Conservation (phyloP, 2,888 invertebrate genomes). For the Nyleta sp. region DNA sequence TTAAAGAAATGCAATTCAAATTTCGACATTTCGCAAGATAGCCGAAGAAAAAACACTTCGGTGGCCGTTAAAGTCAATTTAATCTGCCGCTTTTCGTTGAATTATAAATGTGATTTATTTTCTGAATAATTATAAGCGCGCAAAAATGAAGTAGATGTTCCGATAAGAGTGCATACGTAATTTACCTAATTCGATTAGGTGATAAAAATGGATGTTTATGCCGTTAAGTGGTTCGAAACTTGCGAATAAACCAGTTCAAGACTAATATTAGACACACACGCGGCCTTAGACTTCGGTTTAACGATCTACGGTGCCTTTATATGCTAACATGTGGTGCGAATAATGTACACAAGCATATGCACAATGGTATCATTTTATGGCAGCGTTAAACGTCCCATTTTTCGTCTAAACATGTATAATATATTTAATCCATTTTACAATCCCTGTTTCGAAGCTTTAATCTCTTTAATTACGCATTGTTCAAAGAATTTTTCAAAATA, state of each 20-base stretch:
- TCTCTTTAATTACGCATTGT: no score
- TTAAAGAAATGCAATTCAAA: neutral
- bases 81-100: neutral
- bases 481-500: no score
- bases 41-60: no score
- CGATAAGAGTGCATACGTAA: slow-evolving; percentile 13
- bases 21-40: slow-evolving; percentile 20
- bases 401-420: neutral
- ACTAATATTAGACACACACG: slow-evolving; percentile 28
- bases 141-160: slow-evolving; percentile 18
- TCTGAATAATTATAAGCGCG: slow-evolving; percentile 11
- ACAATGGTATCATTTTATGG: slow-evolving; percentile 46
- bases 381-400: slow-evolving; percentile 21
- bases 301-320: slow-evolving; percentile 40
- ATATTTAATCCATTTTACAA: slow-evolving; percentile 1
- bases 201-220: slow-evolving; percentile 41
- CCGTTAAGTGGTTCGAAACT: slow-evolving; percentile 38
- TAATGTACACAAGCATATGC: slow-evolving; percentile 16
- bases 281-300: slow-evolving; percentile 19
- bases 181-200: slow-evolving; percentile 31
- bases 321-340: slow-evolving; percentile 31
- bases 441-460: no score
- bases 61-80: neutral
- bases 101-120: slow-evolving; percentile 15
- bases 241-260: slow-evolving; percentile 46